These are phyloP conservation scores for Nothobranchius kuhntae DNA, from an alignment of 2,113 vertebrate species.

Conservation along the genomic window DNA sequence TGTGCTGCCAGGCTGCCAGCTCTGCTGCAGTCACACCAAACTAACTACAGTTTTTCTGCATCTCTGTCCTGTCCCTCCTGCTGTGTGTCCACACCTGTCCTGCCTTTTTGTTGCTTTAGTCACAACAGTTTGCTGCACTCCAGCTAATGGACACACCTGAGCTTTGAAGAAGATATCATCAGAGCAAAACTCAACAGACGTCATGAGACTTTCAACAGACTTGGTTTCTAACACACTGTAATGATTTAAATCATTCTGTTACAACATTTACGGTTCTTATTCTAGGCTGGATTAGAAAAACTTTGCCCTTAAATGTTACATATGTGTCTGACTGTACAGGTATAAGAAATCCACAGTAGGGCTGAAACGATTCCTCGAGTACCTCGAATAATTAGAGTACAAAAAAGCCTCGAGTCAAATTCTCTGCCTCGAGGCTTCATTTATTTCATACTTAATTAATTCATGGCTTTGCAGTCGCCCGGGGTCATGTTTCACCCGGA, in stretches of 20 bases:
- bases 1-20: conserved; percentile 50
- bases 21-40: conserved; percentile 59
- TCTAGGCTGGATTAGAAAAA: too few relatives aligned
- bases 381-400: too few relatives aligned
- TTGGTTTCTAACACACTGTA: not conserved
- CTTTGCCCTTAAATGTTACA: too few relatives aligned
- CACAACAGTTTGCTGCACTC: conserved; percentile 28
- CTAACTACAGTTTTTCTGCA: conserved; percentile 32
- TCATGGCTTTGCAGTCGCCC: too few relatives aligned
- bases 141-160: conserved; percentile 33
- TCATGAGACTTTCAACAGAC: not conserved
- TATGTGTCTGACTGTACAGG: too few relatives aligned
- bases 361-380: too few relatives aligned
- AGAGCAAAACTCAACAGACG: not conserved
- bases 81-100: conserved; percentile 19
- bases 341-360: too few relatives aligned
- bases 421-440: too few relatives aligned
- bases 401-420: too few relatives aligned
- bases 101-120: conserved; percentile 15
- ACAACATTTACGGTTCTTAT: not conserved
- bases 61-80: conserved; percentile 15
- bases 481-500: too few relatives aligned
- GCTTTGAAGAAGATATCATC: conserved; percentile 14
- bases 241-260: too few relatives aligned
- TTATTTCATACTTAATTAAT: too few relatives aligned